Evolutionary conservation across 2,888 invertebrate species (phyloP).

Genomic region (Dione juno): DNA sequence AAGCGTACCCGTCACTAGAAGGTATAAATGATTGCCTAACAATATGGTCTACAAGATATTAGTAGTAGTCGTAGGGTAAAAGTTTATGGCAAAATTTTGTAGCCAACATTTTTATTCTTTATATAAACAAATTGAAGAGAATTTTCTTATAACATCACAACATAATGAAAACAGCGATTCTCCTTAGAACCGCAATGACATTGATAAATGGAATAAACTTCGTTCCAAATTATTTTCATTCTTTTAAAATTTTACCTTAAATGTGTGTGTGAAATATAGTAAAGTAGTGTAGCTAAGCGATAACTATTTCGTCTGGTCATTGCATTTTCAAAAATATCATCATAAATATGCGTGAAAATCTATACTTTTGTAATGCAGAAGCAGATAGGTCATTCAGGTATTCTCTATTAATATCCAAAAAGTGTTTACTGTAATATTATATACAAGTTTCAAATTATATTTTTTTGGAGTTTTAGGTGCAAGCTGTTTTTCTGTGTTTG

Average conservation of each 20-base stretch:
- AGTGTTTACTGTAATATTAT: too few species aligned
- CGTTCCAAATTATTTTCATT: constrained; percentile 19
- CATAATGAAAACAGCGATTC: constrained; percentile 21
- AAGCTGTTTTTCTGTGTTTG: too few species aligned
- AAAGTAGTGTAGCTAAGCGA: not conserved
- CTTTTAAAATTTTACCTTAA: constrained; percentile 7
- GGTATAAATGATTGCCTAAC: not conserved
- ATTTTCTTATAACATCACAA: constrained; percentile 18
- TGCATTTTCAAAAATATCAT: not conserved
- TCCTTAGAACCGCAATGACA: constrained; percentile 12
- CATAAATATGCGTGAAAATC: too few species aligned
- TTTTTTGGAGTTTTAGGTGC: too few species aligned
- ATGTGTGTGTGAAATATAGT: constrained; percentile 7
- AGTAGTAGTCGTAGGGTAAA: not conserved
- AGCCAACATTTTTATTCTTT: constrained; percentile 7
- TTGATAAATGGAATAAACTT: constrained; percentile 17
- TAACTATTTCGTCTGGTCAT: not conserved
- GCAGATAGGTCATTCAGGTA: too few species aligned
- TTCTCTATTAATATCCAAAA: too few species aligned
- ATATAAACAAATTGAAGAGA: constrained; percentile 18
- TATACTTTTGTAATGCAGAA: too few species aligned
- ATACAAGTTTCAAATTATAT: too few species aligned
- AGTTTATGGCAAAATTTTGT: constrained; percentile 1
- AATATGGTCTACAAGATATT: not conserved
- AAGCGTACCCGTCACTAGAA: not conserved